Percentiles rank a stretch among this genome's conserved stretches.
Evolutionary conservation across 2,888 invertebrate species (phyloP).

Genomic region (Noctuana brunneofusca): DNA sequence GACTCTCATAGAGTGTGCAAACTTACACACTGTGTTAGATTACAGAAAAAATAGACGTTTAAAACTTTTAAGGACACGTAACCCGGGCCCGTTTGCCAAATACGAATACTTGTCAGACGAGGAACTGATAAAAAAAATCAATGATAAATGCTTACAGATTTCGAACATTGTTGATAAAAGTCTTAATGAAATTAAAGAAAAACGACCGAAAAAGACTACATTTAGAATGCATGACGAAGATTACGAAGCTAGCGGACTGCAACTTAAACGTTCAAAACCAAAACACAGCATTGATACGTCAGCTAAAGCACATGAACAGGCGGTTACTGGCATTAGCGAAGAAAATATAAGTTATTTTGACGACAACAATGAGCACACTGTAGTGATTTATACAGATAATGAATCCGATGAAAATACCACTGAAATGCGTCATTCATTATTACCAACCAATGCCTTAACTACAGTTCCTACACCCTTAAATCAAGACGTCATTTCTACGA

Average conservation of each 20-base stretch:
- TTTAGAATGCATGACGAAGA: neutral
- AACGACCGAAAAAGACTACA: neutral
- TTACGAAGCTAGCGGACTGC: neutral
- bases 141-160: conserved; percentile 18
- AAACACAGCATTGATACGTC: neutral
- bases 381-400: conserved; percentile 6
- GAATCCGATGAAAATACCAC: neutral
- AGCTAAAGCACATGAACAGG: neutral
- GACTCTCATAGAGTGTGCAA: conserved; percentile 45
- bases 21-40: conserved; percentile 46
- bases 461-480: neutral
- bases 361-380: neutral
- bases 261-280: neutral
- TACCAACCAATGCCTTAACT: neutral
- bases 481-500: neutral
- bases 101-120: conserved; percentile 41
- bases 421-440: neutral
- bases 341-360: neutral
- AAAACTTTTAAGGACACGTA: neutral
- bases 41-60: conserved; percentile 37
- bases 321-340: neutral
- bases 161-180: conserved; percentile 43
- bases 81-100: neutral
- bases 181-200: conserved; percentile 43
- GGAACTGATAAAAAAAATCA: conserved; percentile 36